Evolutionary conservation across 2,888 invertebrate species (phyloP).

Genomic region (Dione juno): DNA sequence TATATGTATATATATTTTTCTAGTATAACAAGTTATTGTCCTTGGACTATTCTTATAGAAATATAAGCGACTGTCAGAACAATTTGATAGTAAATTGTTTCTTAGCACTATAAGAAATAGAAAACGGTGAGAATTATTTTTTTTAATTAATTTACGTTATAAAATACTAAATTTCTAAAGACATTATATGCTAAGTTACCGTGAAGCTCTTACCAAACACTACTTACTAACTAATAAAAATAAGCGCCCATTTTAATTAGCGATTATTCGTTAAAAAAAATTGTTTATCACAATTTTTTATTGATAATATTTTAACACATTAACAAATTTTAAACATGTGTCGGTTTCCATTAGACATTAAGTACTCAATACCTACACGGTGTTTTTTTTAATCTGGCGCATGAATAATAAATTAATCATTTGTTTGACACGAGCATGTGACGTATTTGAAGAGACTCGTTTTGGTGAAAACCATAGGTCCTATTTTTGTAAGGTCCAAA

Average conservation of each 20-base stretch:
- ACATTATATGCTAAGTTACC: too few species aligned
- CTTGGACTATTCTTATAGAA: too few species aligned
- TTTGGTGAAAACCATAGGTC: not conserved
- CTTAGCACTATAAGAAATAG: not conserved
- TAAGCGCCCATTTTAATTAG: too few species aligned
- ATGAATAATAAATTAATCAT: conserved; percentile 7
- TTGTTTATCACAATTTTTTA: too few species aligned
- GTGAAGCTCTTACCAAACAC: too few species aligned
- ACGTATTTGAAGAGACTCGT: not conserved
- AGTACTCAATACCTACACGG: not conserved
- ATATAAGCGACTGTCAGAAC: not conserved
- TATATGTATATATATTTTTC: not conserved
- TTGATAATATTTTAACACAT: not conserved
- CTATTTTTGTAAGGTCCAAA: not conserved
- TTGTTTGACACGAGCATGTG: not conserved
- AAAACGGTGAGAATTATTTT: too few species aligned
- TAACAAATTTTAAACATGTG: not conserved
- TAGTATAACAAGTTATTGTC: too few species aligned
- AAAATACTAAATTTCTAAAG: too few species aligned
- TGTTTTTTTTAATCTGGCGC: not conserved
- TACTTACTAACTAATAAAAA: too few species aligned
- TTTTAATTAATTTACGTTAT: too few species aligned
- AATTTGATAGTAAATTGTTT: not conserved
- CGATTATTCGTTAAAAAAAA: too few species aligned
- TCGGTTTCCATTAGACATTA: not conserved